A percentile compares a stretch with the other conserved stretches of the same genome.
phyloP scores from a whole-genome alignment of 2,888 invertebrate species.

The Siphonodentalium dalli region DNA sequence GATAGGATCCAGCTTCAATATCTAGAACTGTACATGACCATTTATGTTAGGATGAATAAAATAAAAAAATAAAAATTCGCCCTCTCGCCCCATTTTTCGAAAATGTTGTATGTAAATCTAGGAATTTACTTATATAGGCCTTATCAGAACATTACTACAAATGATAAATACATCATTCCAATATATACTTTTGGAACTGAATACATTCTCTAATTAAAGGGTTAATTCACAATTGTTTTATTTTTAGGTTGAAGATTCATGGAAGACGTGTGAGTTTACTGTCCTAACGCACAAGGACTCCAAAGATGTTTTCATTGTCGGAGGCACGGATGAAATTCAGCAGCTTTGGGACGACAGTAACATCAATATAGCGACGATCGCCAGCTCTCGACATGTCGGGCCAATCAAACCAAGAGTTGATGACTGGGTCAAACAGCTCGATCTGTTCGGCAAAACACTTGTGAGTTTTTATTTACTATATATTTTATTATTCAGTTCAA shows the following conservation, averaged over 20 bases:
- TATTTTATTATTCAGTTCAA: no score
- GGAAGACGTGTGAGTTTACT: conserved; percentile 81
- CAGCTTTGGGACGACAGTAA: conserved; percentile 83
- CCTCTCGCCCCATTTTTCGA: no score
- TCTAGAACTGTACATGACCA: no score
- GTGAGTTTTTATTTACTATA: conserved; percentile 66
- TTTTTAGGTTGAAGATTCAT: conserved; percentile 79
- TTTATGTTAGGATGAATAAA: no score
- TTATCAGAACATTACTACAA: no score
- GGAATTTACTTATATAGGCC: no score
- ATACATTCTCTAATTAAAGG: no score
- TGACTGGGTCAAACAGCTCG: conserved; percentile 80
- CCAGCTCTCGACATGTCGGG: conserved; percentile 84
- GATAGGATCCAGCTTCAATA: no score
- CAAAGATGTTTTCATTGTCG: conserved; percentile 84
- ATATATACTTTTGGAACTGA: no score
- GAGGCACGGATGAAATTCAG: conserved; percentile 85
- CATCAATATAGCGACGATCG: conserved; percentile 85
- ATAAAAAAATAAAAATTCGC: no score
- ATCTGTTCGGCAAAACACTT: conserved; percentile 82
- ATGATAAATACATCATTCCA: no score
- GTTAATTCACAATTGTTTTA: background rate
- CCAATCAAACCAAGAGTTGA: conserved; percentile 84
- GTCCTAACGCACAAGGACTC: conserved; percentile 81
- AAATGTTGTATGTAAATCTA: no score